Base-by-base conservation (phyloP, 2,797 vertebrate genomes). In the Peromyscus nudipes region DNA sequence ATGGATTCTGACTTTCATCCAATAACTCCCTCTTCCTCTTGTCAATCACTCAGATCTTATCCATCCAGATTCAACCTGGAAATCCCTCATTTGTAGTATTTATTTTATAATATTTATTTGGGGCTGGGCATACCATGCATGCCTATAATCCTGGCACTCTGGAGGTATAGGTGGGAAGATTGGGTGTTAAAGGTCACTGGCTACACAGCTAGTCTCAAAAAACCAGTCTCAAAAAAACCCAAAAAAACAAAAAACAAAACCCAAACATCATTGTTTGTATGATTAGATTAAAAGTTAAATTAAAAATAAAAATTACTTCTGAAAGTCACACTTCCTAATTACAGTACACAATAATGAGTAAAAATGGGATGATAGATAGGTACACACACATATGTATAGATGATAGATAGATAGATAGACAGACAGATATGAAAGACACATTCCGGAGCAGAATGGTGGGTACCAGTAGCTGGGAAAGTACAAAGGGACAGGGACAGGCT, bases 1-100 rank as follows among this genome's bases (percentile, higher is more conserved):
- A 62, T 13, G 62, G 21, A 88, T 31, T n/a, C 73, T 57, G 49
- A 55, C 21, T 92, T 65, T 25, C 17, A 93, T 95, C 25, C 46
- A 60, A 21, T 34, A 86, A 73, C 55, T 89, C 19, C 34, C 64
- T 83, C 52, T 71, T 83, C 12, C 67, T 89, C 29, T 84, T 71
- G 76, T 27, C 37, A 94, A 23, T 60, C 49, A 91, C 21, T 95
- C 62, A 90, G 64, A 93, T 64, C 10, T 69, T 81, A 93, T 55
- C 27, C 34, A 92, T 83, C 43, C 13, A 93, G 1, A 14, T 19
- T 97, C 23, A 60, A 55, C 46, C 62, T 93, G 80, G 29, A 95
- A 69, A 92, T 49, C 49, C 73, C 89, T 46, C 29, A 79, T 95
- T 80, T 57, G 77, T 62, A 86, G 64, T 73, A 55, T 62, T 55